These are phyloP conservation scores for Choloepus didactylus DNA, from an alignment of 2,797 vertebrate species.

Conservation along the genomic window DNA sequence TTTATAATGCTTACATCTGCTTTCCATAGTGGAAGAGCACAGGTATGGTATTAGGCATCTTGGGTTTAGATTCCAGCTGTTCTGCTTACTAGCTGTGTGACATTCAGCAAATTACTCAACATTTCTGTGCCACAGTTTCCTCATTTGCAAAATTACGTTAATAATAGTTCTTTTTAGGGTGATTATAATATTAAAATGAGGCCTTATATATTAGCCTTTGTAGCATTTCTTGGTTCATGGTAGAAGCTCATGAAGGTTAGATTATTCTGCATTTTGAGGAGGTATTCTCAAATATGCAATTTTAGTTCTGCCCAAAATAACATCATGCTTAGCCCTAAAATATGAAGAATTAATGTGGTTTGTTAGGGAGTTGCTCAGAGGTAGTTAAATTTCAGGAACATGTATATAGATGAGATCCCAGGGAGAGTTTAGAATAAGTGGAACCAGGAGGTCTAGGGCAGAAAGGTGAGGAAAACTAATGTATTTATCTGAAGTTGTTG, in stretches of 20 bases:
- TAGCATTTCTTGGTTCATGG: background rate
- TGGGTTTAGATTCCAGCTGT: conserved; percentile 17
- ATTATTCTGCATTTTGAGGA: background rate
- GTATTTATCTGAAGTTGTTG: background rate
- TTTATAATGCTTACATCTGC: background rate
- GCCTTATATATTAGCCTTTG: background rate
- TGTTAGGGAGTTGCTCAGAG: background rate
- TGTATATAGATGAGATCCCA: background rate
- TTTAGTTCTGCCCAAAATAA: background rate
- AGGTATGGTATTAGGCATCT: background rate
- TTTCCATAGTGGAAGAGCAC: background rate
- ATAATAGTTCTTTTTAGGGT: background rate
- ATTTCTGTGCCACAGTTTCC: background rate
- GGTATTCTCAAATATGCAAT: conserved; percentile 50
- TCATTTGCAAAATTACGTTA: conserved; percentile 34
- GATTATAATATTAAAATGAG: conserved; percentile 18
- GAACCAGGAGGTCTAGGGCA: background rate
- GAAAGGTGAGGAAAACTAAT: background rate
- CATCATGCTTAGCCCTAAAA: background rate
- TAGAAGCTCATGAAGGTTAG: conserved; percentile 28
- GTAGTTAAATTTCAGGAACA: background rate
- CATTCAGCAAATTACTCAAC: conserved; percentile 10
- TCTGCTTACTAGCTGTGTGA: background rate
- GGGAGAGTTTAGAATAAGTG: background rate
- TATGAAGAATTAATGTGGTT: background rate